Conservation (phyloP, 2,797 vertebrate species). For the Centroberyx gerrardi region DNA sequence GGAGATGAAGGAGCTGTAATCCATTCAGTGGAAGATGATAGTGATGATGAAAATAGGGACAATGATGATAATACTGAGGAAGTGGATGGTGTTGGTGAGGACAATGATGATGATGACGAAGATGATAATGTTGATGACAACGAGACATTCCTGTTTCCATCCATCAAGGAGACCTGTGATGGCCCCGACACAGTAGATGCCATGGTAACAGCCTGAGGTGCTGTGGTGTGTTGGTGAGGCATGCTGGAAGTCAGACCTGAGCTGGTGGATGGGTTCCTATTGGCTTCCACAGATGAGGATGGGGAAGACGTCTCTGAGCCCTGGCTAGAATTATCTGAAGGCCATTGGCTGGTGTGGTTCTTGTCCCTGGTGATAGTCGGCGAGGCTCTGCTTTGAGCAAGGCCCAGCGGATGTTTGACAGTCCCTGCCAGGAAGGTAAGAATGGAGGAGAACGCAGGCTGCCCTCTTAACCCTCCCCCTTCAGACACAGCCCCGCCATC, state of each 20-base stretch:
- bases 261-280: slow-evolving; percentile 64
- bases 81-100: slow-evolving; percentile 34
- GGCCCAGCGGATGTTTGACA: slow-evolving; percentile 77
- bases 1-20: slow-evolving; percentile 50
- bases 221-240: slow-evolving; percentile 62
- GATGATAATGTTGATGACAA: slow-evolving; percentile 28
- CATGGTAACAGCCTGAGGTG: slow-evolving; percentile 15
- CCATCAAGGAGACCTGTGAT: slow-evolving; percentile 46
- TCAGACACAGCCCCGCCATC: slow-evolving; percentile 69
- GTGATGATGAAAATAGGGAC: slow-evolving; percentile 29
- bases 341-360: slow-evolving; percentile 85
- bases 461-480: slow-evolving; percentile 72
- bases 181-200: slow-evolving; percentile 28
- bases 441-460: slow-evolving; percentile 84
- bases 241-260: slow-evolving; percentile 91
- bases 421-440: slow-evolving; percentile 82
- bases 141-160: slow-evolving; percentile 26
- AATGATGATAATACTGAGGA: slow-evolving; percentile 30
- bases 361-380: slow-evolving; percentile 85
- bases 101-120: slow-evolving; percentile 34
- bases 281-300: slow-evolving; percentile 73
- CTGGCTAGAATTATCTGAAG: slow-evolving; percentile 84
- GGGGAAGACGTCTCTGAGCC: slow-evolving; percentile 80
- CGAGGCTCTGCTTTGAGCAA: slow-evolving; percentile 82
- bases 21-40: slow-evolving; percentile 35